Evolutionary conservation across 1,140 invertebrate species (phyloP).

Genomic region (Galleria mellonella): DNA sequence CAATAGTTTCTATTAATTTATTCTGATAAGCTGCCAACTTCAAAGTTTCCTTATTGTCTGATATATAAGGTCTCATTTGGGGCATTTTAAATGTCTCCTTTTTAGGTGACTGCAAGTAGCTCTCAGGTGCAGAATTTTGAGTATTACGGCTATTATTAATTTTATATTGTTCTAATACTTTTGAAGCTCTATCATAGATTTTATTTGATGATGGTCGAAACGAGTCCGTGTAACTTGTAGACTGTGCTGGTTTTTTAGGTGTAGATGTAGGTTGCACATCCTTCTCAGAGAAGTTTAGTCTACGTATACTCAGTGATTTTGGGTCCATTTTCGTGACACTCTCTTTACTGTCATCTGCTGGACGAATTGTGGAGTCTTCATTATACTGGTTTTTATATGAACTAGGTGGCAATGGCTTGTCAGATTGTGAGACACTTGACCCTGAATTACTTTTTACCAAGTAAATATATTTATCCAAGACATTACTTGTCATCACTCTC

Average conservation of each 20-base stretch:
- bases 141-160: constrained; percentile 33
- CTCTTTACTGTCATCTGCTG: constrained; percentile 2
- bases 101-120: constrained; percentile 28
- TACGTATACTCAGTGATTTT: constrained; percentile 44
- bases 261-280: constrained; percentile 59
- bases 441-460: constrained; percentile 42
- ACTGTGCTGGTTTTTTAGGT: constrained; percentile 32
- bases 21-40: constrained; percentile 29
- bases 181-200: constrained; percentile 52
- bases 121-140: constrained; percentile 30
- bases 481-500: constrained; percentile 33
- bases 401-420: constrained; percentile 15
- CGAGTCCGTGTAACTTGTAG: constrained; percentile 28
- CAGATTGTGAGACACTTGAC: constrained; percentile 1
- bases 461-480: constrained; percentile 66
- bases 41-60: constrained; percentile 28
- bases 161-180: constrained; percentile 60
- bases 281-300: constrained; percentile 54
- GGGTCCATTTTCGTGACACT: constrained; percentile 17
- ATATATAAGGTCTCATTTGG: constrained; percentile 48
- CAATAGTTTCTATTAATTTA: constrained; percentile 45
- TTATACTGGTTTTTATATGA: constrained; percentile 11
- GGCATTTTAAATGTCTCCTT: constrained; percentile 64
- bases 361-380: constrained; percentile 12
- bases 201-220: constrained; percentile 59